These are phyloP conservation scores for Creontiades dilutus DNA, from an alignment of 2,888 invertebrate species.

Conservation along the genomic window DNA sequence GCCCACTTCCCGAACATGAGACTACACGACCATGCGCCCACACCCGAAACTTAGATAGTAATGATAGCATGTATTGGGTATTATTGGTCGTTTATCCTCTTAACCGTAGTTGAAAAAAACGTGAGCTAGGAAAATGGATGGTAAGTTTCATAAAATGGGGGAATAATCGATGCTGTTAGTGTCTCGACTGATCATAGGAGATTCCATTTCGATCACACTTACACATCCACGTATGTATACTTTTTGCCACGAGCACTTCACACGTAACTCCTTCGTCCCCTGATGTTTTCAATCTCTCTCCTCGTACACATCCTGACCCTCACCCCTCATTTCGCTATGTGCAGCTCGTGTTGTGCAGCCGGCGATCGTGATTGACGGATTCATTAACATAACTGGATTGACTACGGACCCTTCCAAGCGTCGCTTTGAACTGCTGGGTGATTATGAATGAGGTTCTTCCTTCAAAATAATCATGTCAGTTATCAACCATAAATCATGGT, in stretches of 20 bases:
- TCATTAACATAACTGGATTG: constrained; percentile 58
- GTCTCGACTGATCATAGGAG: neutral
- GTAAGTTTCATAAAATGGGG: neutral
- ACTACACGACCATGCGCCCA: neutral
- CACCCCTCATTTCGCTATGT: constrained; percentile 42
- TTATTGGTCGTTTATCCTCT: neutral
- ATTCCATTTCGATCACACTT: constrained; percentile 19
- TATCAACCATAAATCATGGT: neutral
- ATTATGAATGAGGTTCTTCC: neutral
- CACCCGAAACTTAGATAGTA: neutral
- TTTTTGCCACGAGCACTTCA: constrained; percentile 42
- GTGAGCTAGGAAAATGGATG: constrained; percentile 8
- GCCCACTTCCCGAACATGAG: neutral
- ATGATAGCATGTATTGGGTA: neutral
- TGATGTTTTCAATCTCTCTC: constrained; percentile 46
- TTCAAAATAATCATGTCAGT: neutral
- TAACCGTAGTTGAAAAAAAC: neutral
- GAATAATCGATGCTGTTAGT: neutral
- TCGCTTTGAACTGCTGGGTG: constrained; percentile 31
- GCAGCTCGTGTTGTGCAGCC: constrained; percentile 24
- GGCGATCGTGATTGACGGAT: constrained; percentile 57
- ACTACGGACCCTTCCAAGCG: neutral
- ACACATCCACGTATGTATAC: neutral
- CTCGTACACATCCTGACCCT: neutral
- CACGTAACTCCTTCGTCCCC: neutral